Conservation (phyloP, 2,888 invertebrate species). For the Hybos culiciformis region DNA sequence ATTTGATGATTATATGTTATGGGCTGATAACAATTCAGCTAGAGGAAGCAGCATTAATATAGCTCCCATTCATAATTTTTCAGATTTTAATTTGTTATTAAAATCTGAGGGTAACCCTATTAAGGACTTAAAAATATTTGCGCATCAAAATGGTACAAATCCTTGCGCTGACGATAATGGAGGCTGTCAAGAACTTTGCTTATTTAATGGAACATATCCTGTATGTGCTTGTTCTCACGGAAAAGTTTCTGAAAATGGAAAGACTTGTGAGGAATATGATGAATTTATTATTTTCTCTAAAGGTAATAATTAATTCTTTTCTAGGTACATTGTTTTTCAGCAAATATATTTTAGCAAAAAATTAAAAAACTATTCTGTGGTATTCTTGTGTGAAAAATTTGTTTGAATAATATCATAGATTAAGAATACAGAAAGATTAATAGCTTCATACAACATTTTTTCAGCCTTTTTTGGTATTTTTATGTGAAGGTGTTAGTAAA, state of each 20-base stretch:
- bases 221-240: constrained; percentile 78
- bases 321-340: too few species aligned
- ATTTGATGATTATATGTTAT: constrained; percentile 49
- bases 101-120: constrained; percentile 50
- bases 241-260: constrained; percentile 42
- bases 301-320: too few species aligned
- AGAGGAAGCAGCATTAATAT: constrained; percentile 47
- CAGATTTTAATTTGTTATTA: constrained; percentile 41
- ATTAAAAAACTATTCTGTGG: too few species aligned
- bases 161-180: constrained; percentile 51
- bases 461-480: too few species aligned
- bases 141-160: constrained; percentile 46
- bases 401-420: too few species aligned
- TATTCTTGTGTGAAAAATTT: too few species aligned
- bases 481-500: too few species aligned
- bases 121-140: constrained; percentile 53
- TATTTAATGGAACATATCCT: constrained; percentile 51
- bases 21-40: constrained; percentile 55
- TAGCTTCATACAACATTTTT: too few species aligned
- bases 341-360: too few species aligned
- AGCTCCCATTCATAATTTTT: constrained; percentile 45
- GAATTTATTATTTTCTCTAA: constrained; percentile 74
- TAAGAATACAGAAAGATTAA: too few species aligned
- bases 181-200: constrained; percentile 66
- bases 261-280: constrained; percentile 57